Evolutionary conservation across 2,888 invertebrate genomes (phyloP), one percentile per base, ranked within the genome.

Genomic region (Drosophila paramelanica): DNA sequence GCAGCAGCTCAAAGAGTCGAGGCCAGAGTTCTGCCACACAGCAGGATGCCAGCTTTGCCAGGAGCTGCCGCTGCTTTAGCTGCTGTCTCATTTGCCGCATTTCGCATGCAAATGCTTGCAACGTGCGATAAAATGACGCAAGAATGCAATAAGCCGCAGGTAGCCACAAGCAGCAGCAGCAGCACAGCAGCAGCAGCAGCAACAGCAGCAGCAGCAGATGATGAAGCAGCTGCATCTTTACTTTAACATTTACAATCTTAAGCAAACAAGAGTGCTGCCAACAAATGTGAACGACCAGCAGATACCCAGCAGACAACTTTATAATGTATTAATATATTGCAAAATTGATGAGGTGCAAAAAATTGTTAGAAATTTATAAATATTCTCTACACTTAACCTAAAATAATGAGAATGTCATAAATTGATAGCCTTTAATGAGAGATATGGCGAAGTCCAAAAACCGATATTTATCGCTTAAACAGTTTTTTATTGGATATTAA

Each of bases 31-130:
- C 51, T 70, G 69, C 62, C 49, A 41, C 70, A 51, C 71, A 70
- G 60, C 59, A 57, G 57, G 71, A 51, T 62, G 62, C 36, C 43
- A 50, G 62, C 36, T 43, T 64, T 62, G 55, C 43, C 58, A 55
- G 47, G 13, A 55, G 46, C 39, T 49, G 49, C 33, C 27, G 8
- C 39, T 31, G 38, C 39, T 45, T 4, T 51, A 20, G 36, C 38
- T 36, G 41, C 53, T 76, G 68, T 68, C 74, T 73, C 80, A 82
- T 88, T 83, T 83, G 69, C 69, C 27, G 85, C 77, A 85, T 88
- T 80, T 80, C 57, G 83, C 70, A 83, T 88, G 78, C 88, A 86
- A 83, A 83, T 86, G 83, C 83, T 85, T 80, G 79, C 82, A 77
- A 71, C 68, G 59, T 67, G 77, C 73, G 75, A 88, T 88, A 88